A percentile compares a stretch with the other conserved stretches of the same genome.
Conservation (phyloP, 2,113 vertebrate species). For the Pitta sordida region DNA sequence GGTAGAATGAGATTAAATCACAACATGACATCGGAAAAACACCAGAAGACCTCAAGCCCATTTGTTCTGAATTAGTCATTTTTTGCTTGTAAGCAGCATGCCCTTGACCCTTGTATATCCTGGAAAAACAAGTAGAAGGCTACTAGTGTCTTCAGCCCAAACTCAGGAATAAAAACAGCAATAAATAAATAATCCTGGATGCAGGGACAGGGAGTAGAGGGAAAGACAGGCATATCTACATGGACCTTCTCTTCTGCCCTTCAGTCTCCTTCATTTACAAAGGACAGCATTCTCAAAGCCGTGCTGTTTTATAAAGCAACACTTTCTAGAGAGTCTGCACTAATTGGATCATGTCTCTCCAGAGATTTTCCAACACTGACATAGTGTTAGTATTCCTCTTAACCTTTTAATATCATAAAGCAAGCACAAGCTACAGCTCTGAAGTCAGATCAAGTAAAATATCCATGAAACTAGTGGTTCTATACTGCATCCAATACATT, state of each 20-base stretch:
- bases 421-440: background rate
- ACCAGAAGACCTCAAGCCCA: background rate
- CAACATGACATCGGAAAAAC: background rate
- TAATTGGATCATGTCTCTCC: background rate
- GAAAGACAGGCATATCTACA: rapidly evolving
- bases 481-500: background rate
- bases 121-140: background rate
- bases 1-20: background rate
- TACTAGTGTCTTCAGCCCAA: background rate
- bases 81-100: background rate
- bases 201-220: background rate
- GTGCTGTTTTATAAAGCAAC: background rate
- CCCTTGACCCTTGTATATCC: background rate
- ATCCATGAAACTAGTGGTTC: background rate
- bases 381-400: background rate
- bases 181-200: background rate
- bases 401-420: background rate
- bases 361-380: background rate
- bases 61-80: background rate
- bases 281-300: background rate
- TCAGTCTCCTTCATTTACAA: background rate
- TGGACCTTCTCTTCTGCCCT: background rate
- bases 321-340: background rate
- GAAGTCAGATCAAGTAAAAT: background rate
- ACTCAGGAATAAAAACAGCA: background rate